Base-by-base conservation (phyloP, 92 coral and sea anemone species). In the Hydrozoanthus gracilis region DNA sequence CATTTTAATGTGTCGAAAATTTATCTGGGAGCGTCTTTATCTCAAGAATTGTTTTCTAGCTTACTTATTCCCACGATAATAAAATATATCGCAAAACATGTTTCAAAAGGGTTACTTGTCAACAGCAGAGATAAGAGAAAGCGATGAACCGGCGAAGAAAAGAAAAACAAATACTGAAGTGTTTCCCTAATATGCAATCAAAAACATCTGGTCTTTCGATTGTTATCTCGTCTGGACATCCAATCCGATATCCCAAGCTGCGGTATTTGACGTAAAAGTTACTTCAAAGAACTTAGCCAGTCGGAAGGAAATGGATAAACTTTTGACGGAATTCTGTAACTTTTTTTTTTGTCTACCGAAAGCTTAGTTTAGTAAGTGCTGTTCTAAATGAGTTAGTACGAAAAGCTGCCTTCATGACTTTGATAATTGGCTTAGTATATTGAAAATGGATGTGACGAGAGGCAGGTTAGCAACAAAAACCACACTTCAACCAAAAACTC, bases 61-160 rank as follows among this genome's bases (percentile, higher is more conserved):
- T 65, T 65, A 74, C 13, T 80, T 80, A 52, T 80, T 80, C 85
- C 85, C 75, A 80, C 85, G 62, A 80, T 74, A 18, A 65, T 80
- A 80, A 80, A 50, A 39, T 8, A 64, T 48, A 48, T 80, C 35
- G 20, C 8, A 48, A 46, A n/a, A 46, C 44, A 62, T 35, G 58
- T 62, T 79, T 79, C 17, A 65, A 80, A 45, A 48, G 85, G 55
- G 44, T 65, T 7, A 12, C 85, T 66, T 80, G 85, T 80, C 85
- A 80, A 65, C 85, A 80, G 48, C n/a, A 80, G 51, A 80, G 85
- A 80, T 80, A 80, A 80, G 85, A 80, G 9, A 79, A n/a, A 46
- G 11, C 49, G 75, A 80, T 66, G 62, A 64, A 66, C 61, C 47
- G 46, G 75, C 85, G 60, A 80, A 49, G 60, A 80, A 80, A 65